Evolutionary conservation across 2,797 vertebrate species (phyloP).

Genomic region (Cryptoprocta ferox): DNA sequence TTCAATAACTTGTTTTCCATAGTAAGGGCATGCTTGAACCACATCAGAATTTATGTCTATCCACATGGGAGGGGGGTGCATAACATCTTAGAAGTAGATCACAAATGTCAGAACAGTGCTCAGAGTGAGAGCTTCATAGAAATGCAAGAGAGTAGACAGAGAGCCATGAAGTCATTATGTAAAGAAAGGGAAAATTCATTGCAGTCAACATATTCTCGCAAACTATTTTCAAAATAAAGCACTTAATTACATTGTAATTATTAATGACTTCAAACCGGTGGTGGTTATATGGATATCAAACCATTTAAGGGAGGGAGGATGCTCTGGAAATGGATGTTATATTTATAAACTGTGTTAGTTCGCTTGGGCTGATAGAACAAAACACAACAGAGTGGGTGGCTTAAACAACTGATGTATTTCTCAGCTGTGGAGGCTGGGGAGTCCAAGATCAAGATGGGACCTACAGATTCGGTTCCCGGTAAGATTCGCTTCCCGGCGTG

Average conservation of each 20-base stretch:
- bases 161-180: not conserved
- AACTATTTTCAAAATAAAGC: slow-evolving; percentile 14
- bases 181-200: not conserved
- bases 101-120: not conserved
- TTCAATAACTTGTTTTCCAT: slow-evolving; percentile 35
- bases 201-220: not conserved
- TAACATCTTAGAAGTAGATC: slow-evolving; percentile 26
- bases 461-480: not conserved
- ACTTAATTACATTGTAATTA: not conserved
- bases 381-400: not conserved
- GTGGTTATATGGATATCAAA: not conserved
- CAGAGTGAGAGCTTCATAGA: not conserved
- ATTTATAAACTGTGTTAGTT: not conserved
- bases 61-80: not conserved
- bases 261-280: not conserved
- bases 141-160: not conserved
- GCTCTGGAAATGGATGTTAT: not conserved
- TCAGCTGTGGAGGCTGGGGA: not conserved
- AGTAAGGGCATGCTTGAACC: not conserved
- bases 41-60: slow-evolving; percentile 46
- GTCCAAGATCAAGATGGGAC: not conserved
- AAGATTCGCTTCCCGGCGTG: not conserved
- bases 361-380: not conserved
- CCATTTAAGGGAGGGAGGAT: not conserved
- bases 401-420: not conserved